Percentiles rank a stretch among this genome's conserved stretches.
These are phyloP conservation scores for Leptoteleia sp. DNA, from an alignment of 1,140 invertebrate species.

Conservation along the genomic window DNA sequence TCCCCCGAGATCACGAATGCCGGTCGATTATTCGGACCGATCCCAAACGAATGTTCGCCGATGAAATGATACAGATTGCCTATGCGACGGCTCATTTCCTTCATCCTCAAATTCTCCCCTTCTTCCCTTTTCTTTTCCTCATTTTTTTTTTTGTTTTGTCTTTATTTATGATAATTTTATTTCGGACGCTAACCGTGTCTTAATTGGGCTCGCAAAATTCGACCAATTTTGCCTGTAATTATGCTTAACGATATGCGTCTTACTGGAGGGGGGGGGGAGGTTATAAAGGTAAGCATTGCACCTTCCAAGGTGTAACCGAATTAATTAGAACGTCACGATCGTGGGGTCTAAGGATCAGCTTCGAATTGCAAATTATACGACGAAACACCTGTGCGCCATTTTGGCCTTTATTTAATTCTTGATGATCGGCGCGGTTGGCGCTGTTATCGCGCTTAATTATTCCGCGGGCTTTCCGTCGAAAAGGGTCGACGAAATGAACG, in stretches of 20 bases:
- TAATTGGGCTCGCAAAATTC: slow-evolving; percentile 22
- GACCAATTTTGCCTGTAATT: slow-evolving; percentile 32
- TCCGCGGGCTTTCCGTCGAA: not conserved
- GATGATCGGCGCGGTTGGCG: not conserved
- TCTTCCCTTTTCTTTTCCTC: too few relatives aligned
- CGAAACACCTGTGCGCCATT: slow-evolving; percentile 16
- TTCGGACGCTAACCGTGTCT: too few relatives aligned
- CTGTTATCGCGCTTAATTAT: not conserved
- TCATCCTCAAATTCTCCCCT: too few relatives aligned
- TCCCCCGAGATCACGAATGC: not conserved
- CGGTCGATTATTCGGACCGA: not conserved
- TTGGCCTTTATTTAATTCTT: slow-evolving; percentile 8
- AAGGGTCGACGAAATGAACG: not conserved
- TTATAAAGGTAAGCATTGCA: not conserved
- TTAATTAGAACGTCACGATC: slow-evolving; percentile 32
- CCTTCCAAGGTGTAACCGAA: slow-evolving; percentile 34
- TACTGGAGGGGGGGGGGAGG: not conserved
- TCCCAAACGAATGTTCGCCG: slow-evolving; percentile 11
- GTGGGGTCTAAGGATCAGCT: slow-evolving; percentile 2
- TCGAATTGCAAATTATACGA: slow-evolving; percentile 21
- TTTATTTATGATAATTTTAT: too few relatives aligned
- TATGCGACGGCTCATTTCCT: too few relatives aligned
- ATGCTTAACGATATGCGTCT: slow-evolving; percentile 18
- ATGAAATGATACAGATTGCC: slow-evolving; percentile 25
- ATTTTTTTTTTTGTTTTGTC: too few relatives aligned